These are phyloP conservation scores for Aeoliscus strigatus DNA, from an alignment of 2,797 vertebrate genomes.

Conservation along the genomic window DNA sequence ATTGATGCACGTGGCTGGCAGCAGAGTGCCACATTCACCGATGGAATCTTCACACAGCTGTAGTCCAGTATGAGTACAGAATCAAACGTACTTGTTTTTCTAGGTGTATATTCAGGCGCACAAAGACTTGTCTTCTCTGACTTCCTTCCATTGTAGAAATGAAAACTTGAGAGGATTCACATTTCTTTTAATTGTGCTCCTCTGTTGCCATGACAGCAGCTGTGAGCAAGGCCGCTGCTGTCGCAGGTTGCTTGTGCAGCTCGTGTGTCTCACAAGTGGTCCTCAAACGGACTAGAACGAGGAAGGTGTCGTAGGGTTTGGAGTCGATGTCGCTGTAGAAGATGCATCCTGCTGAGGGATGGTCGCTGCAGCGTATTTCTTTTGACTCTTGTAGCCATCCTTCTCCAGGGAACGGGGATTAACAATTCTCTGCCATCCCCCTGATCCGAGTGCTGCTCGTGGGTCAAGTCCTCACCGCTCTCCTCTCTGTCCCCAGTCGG, in stretches of 20 bases:
- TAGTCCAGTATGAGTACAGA: no score
- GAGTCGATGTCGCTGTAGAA: conserved; percentile 13
- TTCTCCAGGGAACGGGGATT: conserved; percentile 10
- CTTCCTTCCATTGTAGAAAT: conserved; percentile 37
- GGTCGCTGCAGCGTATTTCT: conserved; percentile 8
- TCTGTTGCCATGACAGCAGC: conserved; percentile 79
- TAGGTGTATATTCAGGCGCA: not conserved
- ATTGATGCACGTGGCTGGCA: no score
- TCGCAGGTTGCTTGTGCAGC: conserved; percentile 78
- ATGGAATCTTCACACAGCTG: no score
- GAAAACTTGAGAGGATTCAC: conserved; percentile 37
- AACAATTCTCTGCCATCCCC: conserved; percentile 10
- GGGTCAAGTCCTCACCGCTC: conserved; percentile 7
- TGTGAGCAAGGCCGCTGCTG: conserved; percentile 69
- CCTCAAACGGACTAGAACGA: conserved; percentile 59
- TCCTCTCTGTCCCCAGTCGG: no score
- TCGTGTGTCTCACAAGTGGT: conserved; percentile 69
- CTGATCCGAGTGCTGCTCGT: conserved; percentile 9
- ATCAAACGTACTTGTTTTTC: no score
- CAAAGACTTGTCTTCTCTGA: conserved; percentile 12
- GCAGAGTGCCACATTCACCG: no score
- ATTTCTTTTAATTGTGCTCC: conserved; percentile 57
- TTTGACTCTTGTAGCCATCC: conserved; percentile 7
- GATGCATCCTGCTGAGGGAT: no score
- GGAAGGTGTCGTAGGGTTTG: conserved; percentile 41